phyloP scores from a whole-genome alignment of 2,888 invertebrate genomes.

The Carpatolechia fugitivella region DNA sequence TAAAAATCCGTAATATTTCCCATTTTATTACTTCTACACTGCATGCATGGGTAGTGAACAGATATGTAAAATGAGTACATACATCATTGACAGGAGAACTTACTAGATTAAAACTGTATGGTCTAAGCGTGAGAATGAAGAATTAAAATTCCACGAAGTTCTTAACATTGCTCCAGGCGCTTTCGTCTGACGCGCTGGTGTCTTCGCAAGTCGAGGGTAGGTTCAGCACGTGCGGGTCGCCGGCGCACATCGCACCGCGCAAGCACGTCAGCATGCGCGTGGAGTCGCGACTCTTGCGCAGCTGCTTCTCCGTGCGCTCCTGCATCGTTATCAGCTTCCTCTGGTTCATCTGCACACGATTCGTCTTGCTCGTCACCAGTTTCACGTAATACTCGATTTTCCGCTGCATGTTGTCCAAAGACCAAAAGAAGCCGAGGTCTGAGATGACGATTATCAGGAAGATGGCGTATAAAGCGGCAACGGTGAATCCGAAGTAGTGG shows the following conservation, averaged over 20 bases:
- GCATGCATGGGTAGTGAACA: too few relatives aligned
- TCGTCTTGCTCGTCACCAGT: constrained; percentile 50
- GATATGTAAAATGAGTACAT: too few relatives aligned
- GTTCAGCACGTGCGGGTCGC: constrained; percentile 21
- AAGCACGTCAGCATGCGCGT: constrained; percentile 44
- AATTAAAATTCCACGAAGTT: background rate
- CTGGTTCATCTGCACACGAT: constrained; percentile 48
- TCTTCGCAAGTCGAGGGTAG: background rate
- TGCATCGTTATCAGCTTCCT: constrained; percentile 46
- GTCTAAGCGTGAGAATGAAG: too few relatives aligned
- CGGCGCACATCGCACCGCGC: constrained; percentile 32
- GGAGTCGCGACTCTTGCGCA: constrained; percentile 44
- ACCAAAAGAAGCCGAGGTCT: constrained; percentile 60
- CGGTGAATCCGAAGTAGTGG: constrained; percentile 48
- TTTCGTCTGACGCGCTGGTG: background rate
- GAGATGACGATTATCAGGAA: constrained; percentile 47
- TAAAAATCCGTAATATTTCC: too few relatives aligned
- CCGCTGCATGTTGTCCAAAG: constrained; percentile 47
- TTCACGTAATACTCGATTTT: constrained; percentile 52
- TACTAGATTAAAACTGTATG: too few relatives aligned
- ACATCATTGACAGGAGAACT: too few relatives aligned
- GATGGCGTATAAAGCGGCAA: constrained; percentile 45
- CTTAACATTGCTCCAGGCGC: background rate
- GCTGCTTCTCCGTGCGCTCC: constrained; percentile 51
- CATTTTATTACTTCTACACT: too few relatives aligned